Percentiles rank a stretch among this genome's conserved stretches.
Evolutionary conservation across 2,113 vertebrate species (phyloP).

Genomic region (Calidris pugnax): DNA sequence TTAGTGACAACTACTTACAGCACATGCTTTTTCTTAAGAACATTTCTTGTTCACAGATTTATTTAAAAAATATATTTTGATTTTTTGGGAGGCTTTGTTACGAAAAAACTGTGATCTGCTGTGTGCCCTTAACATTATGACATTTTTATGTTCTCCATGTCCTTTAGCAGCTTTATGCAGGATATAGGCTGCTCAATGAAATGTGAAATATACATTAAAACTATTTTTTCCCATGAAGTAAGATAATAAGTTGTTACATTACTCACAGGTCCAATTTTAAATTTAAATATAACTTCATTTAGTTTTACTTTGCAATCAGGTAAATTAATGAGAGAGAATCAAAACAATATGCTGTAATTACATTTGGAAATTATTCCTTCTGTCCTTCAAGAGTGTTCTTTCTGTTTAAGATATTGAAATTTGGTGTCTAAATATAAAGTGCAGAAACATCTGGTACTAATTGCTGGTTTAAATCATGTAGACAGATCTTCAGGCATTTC

Average conservation of each 20-base stretch:
- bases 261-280: conserved; percentile 74
- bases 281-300: conserved; percentile 82
- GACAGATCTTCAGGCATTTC: conserved; percentile 72
- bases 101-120: background rate
- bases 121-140: background rate
- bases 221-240: conserved; percentile 35
- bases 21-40: background rate
- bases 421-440: conserved; percentile 79
- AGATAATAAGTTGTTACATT: conserved; percentile 68
- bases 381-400: conserved; percentile 78
- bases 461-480: conserved; percentile 80
- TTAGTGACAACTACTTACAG: background rate
- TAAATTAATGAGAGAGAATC: conserved; percentile 81
- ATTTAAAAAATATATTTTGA: background rate
- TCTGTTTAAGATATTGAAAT: conserved; percentile 78
- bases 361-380: conserved; percentile 79
- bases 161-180: background rate
- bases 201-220: conserved; percentile 41
- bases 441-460: conserved; percentile 80
- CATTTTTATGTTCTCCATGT: background rate
- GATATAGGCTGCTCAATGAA: background rate
- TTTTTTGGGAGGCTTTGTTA: background rate
- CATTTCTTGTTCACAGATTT: background rate
- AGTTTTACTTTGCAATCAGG: conserved; percentile 82
- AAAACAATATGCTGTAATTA: conserved; percentile 83